phyloP scores from a whole-genome alignment of 2,888 invertebrate species.

The Ochropleura leucogaster region DNA sequence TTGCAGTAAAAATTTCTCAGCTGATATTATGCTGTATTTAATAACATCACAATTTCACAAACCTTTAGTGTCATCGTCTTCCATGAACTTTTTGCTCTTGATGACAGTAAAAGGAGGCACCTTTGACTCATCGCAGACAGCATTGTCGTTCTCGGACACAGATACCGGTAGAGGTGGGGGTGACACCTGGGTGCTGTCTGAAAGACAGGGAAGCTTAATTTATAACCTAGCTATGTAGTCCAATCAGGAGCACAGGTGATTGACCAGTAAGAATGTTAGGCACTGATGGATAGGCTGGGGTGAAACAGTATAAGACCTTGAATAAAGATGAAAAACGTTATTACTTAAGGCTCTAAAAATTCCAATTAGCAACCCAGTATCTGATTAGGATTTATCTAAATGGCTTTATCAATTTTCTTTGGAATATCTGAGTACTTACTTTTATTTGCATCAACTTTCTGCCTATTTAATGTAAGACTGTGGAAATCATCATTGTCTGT shows the following conservation, averaged over 20 bases:
- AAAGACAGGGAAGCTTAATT: not conserved
- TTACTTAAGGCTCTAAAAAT: not conserved
- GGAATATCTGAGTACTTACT: constrained; percentile 26
- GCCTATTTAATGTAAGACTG: constrained; percentile 47
- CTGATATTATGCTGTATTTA: not conserved
- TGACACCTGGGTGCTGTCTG: constrained; percentile 16
- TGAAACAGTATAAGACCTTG: not conserved
- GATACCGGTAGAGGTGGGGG: constrained; percentile 34
- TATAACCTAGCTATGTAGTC: not conserved
- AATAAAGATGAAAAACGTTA: not conserved
- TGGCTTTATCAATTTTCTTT: not conserved
- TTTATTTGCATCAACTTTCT: constrained; percentile 41
- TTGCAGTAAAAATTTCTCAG: not conserved
- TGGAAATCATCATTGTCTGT: constrained; percentile 48
- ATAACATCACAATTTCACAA: constrained; percentile 37
- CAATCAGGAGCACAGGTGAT: not conserved
- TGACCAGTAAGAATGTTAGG: not conserved
- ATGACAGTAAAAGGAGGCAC: constrained; percentile 77
- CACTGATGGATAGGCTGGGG: not conserved
- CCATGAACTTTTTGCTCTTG: constrained; percentile 78
- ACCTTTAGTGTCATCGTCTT: constrained; percentile 75
- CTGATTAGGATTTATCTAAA: not conserved
- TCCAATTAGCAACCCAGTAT: not conserved
- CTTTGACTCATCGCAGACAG: constrained; percentile 46
- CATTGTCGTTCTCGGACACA: constrained; percentile 32